Evolutionary conservation across 2,888 invertebrate genomes (phyloP).

Genomic region (Pammene aurita): DNA sequence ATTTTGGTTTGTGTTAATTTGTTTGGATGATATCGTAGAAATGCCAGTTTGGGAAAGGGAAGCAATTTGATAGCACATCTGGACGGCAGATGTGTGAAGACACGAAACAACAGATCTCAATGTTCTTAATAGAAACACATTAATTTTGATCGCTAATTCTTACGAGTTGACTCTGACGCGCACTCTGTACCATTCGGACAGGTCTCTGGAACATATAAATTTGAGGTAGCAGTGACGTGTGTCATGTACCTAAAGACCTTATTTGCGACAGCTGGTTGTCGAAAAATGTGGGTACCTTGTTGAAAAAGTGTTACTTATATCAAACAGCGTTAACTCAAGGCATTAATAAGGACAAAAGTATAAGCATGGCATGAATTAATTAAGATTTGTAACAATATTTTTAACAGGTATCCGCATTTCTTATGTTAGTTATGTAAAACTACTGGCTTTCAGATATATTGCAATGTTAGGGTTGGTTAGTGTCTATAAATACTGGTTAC

Average conservation of each 20-base stretch:
- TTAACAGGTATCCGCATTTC: slow-evolving; percentile 20
- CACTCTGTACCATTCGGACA: slow-evolving; percentile 92
- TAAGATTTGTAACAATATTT: not conserved
- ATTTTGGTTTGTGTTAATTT: slow-evolving; percentile 1
- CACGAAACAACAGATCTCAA: slow-evolving; percentile 79
- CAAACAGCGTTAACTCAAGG: no score
- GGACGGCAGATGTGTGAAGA: slow-evolving; percentile 80
- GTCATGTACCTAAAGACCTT: slow-evolving; percentile 58
- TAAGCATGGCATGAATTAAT: not conserved
- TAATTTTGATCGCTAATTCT: slow-evolving; percentile 83
- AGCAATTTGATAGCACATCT: slow-evolving; percentile 76
- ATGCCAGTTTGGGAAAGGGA: slow-evolving; percentile 77
- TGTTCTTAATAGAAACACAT: slow-evolving; percentile 78
- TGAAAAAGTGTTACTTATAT: not conserved
- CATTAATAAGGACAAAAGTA: no score
- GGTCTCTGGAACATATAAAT: slow-evolving; percentile 85
- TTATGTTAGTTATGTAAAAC: slow-evolving; percentile 12
- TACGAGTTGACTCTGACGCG: slow-evolving; percentile 94
- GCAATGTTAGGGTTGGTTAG: slow-evolving; percentile 30
- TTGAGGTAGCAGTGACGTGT: slow-evolving; percentile 73
- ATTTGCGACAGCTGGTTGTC: slow-evolving; percentile 23
- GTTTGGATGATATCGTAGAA: slow-evolving; percentile 51
- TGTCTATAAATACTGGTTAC: slow-evolving; percentile 20
- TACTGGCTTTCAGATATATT: slow-evolving; percentile 11
- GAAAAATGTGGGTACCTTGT: slow-evolving; percentile 35